phyloP scores from a whole-genome alignment of 2,888 invertebrate genomes.

The Troides aeacus region DNA sequence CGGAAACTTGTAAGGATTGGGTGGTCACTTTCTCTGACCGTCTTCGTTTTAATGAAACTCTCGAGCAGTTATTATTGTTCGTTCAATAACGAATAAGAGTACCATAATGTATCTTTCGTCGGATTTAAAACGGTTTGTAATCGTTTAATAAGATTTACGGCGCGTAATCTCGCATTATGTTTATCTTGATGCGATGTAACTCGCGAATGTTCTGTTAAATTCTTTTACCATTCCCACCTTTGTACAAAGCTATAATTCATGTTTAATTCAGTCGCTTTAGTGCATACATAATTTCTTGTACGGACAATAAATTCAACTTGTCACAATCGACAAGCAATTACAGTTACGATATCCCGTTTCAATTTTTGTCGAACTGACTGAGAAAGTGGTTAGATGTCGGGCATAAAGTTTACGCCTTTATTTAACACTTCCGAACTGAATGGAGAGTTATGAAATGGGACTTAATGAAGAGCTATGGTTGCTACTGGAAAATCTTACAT shows the following conservation, averaged over 20 bases:
- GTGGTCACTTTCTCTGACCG: not conserved
- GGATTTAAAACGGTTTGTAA: not conserved
- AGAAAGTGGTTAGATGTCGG: not conserved
- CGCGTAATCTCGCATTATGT: slow-evolving; percentile 7
- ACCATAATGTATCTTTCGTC: not conserved
- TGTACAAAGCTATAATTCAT: slow-evolving; percentile 16
- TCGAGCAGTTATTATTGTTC: not conserved
- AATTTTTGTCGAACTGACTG: not conserved
- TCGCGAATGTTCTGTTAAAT: slow-evolving; percentile 7
- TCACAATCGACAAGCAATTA: slow-evolving; percentile 31
- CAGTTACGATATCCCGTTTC: slow-evolving; percentile 30
- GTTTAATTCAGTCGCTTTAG: slow-evolving; percentile 13
- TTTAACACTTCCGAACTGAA: too few species aligned
- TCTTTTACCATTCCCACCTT: not conserved
- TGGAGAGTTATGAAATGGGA: too few species aligned
- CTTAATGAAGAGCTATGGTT: too few species aligned
- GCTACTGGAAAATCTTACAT: too few species aligned
- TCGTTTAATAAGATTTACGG: slow-evolving; percentile 8
- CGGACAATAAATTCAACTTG: slow-evolving; percentile 30
- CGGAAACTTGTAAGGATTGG: not conserved
- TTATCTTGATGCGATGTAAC: not conserved
- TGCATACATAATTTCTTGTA: slow-evolving; percentile 20
- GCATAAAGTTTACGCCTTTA: too few species aligned
- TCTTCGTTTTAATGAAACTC: not conserved
- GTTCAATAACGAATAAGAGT: not conserved